Conservation (phyloP, 2,888 invertebrate genomes). For the Drosophila picticornis region DNA sequence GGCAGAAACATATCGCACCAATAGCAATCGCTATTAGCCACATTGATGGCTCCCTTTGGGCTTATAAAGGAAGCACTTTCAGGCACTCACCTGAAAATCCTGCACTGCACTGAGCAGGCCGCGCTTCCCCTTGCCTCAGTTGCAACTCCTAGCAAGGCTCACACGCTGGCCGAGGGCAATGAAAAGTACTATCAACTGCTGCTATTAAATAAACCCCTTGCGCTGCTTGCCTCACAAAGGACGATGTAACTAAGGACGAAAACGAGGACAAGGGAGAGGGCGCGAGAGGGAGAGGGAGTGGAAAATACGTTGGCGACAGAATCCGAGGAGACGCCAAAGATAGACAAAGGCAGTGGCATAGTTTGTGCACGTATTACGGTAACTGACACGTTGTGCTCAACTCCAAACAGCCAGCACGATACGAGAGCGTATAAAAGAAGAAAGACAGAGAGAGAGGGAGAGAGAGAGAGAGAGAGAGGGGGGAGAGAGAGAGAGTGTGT, state of each 20-base stretch:
- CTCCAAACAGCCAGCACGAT: background rate
- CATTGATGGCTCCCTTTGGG: slow-evolving; percentile 19
- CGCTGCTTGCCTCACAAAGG: slow-evolving; percentile 15
- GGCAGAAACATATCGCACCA: slow-evolving; percentile 14
- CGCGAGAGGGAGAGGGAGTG: background rate
- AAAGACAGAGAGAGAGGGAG: background rate
- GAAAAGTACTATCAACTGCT: slow-evolving; percentile 45
- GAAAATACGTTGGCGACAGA: slow-evolving; percentile 8
- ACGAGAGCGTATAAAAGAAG: background rate
- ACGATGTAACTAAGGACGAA: background rate
- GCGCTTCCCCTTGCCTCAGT: slow-evolving; percentile 6
- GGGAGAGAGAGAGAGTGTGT: background rate
- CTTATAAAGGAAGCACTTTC: slow-evolving; percentile 33
- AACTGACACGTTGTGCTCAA: slow-evolving; percentile 52
- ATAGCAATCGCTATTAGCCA: slow-evolving; percentile 16
- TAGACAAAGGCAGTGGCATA: slow-evolving; percentile 65
- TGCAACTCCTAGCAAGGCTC: slow-evolving; percentile 4
- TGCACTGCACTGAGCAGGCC: slow-evolving; percentile 20
- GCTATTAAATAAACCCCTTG: slow-evolving; percentile 46
- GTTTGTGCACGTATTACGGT: slow-evolving; percentile 66
- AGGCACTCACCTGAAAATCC: slow-evolving; percentile 38
- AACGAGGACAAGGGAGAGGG: background rate
- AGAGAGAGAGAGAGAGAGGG: background rate
- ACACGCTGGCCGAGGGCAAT: slow-evolving; percentile 40
- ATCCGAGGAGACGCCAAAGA: slow-evolving; percentile 44